phyloP scores from a whole-genome alignment of 2,797 vertebrate species.

The Chanos chanos region DNA sequence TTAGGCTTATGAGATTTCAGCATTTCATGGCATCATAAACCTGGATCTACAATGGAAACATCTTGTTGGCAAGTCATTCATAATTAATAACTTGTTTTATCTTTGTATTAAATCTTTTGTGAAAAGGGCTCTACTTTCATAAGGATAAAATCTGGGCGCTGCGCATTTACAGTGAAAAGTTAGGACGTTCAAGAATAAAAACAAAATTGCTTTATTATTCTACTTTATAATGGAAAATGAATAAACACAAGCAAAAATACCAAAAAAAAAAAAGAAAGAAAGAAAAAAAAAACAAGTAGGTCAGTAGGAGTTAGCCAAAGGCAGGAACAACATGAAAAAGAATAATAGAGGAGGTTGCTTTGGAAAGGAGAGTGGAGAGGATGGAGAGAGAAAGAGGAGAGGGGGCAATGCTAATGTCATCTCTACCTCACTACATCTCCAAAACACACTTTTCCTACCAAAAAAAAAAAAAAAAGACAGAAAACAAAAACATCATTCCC shows the following conservation, averaged over 20 bases:
- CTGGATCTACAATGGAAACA: too few species aligned
- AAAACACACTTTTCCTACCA: neutral
- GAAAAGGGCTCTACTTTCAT: neutral
- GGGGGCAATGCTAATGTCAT: slow-evolving; percentile 17
- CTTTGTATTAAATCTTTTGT: too few species aligned
- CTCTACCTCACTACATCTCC: neutral
- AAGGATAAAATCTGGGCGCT: neutral
- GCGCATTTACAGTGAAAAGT: slow-evolving; percentile 42
- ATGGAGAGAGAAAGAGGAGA: slow-evolving; percentile 51
- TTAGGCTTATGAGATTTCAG: too few species aligned
- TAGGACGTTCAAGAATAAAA: slow-evolving; percentile 54
- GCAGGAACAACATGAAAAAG: slow-evolving; percentile 70
- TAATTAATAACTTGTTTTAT: too few species aligned
- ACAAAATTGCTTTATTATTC: slow-evolving; percentile 64
- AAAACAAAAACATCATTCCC: slow-evolving; percentile 7
- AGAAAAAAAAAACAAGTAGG: slow-evolving; percentile 71
- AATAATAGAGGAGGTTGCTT: slow-evolving; percentile 72
- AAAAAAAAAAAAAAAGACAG: slow-evolving; percentile 11
- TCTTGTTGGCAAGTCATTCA: too few species aligned
- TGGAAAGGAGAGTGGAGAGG: slow-evolving; percentile 50
- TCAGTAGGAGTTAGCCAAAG: slow-evolving; percentile 67
- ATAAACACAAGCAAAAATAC: slow-evolving; percentile 57
- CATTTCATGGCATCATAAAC: too few species aligned
- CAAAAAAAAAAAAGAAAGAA: slow-evolving; percentile 36
- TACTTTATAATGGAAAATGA: slow-evolving; percentile 59